Base-by-base conservation (phyloP, 2,797 vertebrate species). In the Urophycis tenuis region DNA sequence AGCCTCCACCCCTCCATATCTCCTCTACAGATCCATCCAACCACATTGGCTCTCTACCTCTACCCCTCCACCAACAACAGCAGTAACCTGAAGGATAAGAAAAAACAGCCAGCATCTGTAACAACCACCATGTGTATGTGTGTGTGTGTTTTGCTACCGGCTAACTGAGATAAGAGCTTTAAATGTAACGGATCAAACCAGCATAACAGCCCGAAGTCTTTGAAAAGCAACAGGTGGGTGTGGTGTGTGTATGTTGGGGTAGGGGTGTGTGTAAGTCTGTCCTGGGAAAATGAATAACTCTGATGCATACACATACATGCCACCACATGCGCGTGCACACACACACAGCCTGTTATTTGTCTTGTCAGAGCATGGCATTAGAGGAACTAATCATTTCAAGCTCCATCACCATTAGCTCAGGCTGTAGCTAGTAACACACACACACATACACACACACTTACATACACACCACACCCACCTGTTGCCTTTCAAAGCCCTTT, bases 321-420 rank as follows among this genome's bases (percentile, higher is more conserved):
- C 22, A 53, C 17, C 74, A 74, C 73, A 49, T n/a, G n/a, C n/a
- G n/a, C 41, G 11, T 15, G 33, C 73, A 74, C 39, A 31, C 39
- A 45, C 29, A 73, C 25, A 39, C 72, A 39, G 69, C 32, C 29
- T 71, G 34, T 41, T 39, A 73, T 35, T 70, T 70, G 53, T 22
- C 53, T 25, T 22, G 30, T 11, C 11, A 29, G 25, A 31, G 30
- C 17, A 4, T 1, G 69, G 14, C 30, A 71, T 31, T 15, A 31
- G 32, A 71, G 29, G 32, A 19, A 32, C 70, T 71, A 17, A 34
- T 71, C 30, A 71, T 11, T 15, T 35, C 15, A 60, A 10, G 53
- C 6, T 25, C 53, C 5, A 25, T 25, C 53, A 64, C n/a, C 49
- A 53, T 53, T 53, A 53, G 49, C 19, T n/a, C 3, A 53, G 49